Conservation (phyloP, 1,140 invertebrate genomes). For the Drosophila ercepeae region DNA sequence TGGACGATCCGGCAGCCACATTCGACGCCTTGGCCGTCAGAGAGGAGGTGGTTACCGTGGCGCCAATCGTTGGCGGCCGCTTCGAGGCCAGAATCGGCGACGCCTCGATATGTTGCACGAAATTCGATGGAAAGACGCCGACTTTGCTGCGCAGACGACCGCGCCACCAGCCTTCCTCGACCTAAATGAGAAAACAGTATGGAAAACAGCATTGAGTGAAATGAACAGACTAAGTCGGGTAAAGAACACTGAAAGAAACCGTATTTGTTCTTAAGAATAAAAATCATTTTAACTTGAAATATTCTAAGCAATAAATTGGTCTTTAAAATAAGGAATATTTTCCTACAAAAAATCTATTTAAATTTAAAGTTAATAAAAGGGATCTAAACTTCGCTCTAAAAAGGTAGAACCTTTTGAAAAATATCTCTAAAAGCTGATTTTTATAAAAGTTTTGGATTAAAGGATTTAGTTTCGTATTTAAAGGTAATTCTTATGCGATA, state of each 20-base stretch:
- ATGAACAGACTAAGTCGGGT: slow-evolving; percentile 21
- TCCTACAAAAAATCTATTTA: too few species aligned
- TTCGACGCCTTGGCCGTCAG: slow-evolving; percentile 50
- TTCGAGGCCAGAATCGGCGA: slow-evolving; percentile 81
- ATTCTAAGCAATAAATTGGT: too few species aligned
- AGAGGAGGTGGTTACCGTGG: slow-evolving; percentile 57
- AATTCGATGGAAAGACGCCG: slow-evolving; percentile 97
- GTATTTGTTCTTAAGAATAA: not conserved
- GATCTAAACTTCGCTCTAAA: too few species aligned
- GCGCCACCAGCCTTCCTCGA: slow-evolving; percentile 95
- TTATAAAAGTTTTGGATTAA: too few species aligned
- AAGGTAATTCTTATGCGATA: too few species aligned
- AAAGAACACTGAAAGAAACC: slow-evolving; percentile 12
- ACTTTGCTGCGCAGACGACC: slow-evolving; percentile 90
- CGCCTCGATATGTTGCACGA: slow-evolving; percentile 89
- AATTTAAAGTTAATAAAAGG: too few species aligned
- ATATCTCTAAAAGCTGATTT: too few species aligned
- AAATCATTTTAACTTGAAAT: too few species aligned
- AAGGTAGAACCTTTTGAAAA: too few species aligned
- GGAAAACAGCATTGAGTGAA: slow-evolving; percentile 44
- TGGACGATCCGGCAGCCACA: slow-evolving; percentile 28
- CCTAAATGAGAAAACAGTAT: slow-evolving; percentile 69
- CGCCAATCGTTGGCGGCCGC: slow-evolving; percentile 73
- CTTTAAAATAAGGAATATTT: too few species aligned
- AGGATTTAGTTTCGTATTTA: too few species aligned